Evolutionary conservation across 1,140 invertebrate genomes (phyloP).

Genomic region (Sipha flava): DNA sequence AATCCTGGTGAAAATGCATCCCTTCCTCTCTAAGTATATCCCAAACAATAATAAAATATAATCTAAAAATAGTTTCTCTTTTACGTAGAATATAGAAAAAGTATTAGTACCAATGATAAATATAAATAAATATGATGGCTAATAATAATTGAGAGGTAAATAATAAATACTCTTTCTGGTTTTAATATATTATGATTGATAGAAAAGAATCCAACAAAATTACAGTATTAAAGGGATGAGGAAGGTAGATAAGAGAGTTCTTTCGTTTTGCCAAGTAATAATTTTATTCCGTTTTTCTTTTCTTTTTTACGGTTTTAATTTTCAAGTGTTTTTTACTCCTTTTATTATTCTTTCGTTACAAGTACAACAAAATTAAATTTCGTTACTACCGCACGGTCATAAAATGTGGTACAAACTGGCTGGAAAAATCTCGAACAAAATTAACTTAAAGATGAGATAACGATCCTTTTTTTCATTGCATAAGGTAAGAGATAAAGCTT

Average conservation of each 20-base stretch:
- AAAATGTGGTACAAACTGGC: not conserved
- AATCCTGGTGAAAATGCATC: too few species aligned
- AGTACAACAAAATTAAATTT: not conserved
- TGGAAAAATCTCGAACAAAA: conserved; percentile 12
- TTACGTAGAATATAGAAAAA: too few species aligned
- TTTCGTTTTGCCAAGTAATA: not conserved
- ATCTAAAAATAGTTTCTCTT: too few species aligned
- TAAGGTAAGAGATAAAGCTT: not conserved
- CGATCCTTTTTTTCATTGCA: not conserved
- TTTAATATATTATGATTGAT: not conserved
- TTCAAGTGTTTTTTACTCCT: not conserved
- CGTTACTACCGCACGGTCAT: not conserved
- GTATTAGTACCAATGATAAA: too few species aligned
- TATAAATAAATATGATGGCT: too few species aligned
- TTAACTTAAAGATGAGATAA: not conserved
- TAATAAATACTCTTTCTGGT: not conserved
- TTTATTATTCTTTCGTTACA: not conserved
- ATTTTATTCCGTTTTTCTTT: not conserved
- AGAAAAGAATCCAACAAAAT: not conserved
- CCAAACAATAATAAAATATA: too few species aligned
- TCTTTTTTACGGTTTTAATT: not conserved
- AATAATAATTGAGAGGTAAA: not conserved
- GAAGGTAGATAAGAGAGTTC: not conserved
- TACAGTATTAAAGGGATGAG: not conserved
- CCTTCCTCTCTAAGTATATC: too few species aligned